phyloP scores from a whole-genome alignment of 2,113 vertebrate genomes.

The Bucco capensis region DNA sequence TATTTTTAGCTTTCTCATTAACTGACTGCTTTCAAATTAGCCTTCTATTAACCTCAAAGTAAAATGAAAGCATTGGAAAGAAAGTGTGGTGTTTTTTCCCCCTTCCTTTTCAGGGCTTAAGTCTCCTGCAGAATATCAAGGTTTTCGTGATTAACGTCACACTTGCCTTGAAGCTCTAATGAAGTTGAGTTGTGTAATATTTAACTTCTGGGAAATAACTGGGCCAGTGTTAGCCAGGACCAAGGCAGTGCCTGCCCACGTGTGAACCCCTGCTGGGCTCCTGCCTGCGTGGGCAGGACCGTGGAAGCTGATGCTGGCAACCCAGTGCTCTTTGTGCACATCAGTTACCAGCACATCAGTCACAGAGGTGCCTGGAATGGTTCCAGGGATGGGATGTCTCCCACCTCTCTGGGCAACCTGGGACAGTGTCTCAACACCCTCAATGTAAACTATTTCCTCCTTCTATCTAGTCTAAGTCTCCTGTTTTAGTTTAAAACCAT shows the following conservation, averaged over 20 bases:
- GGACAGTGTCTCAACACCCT: neutral
- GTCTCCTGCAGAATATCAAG: constrained; percentile 70
- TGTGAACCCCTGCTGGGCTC: neutral
- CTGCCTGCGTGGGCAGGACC: neutral
- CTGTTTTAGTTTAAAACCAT: no score
- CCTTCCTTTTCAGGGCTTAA: constrained; percentile 51
- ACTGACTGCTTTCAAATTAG: constrained; percentile 80
- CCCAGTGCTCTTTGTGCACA: neutral
- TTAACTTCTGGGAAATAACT: neutral
- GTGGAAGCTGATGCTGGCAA: neutral
- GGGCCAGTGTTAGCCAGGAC: neutral
- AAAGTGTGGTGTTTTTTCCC: neutral
- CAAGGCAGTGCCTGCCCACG: neutral
- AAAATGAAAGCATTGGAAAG: constrained; percentile 65
- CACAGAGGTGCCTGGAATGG: neutral
- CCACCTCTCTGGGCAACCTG: neutral
- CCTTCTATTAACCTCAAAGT: constrained; percentile 83
- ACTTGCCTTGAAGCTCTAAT: constrained; percentile 56
- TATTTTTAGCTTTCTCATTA: constrained; percentile 86
- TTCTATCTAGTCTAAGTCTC: neutral
- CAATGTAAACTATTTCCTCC: neutral
- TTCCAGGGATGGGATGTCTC: neutral
- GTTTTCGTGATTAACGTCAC: constrained; percentile 64
- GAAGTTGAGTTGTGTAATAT: constrained; percentile 37
- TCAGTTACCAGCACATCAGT: neutral